Evolutionary conservation across 2,888 invertebrate genomes (phyloP).

Genomic region (Drosophila kambysellisi): DNA sequence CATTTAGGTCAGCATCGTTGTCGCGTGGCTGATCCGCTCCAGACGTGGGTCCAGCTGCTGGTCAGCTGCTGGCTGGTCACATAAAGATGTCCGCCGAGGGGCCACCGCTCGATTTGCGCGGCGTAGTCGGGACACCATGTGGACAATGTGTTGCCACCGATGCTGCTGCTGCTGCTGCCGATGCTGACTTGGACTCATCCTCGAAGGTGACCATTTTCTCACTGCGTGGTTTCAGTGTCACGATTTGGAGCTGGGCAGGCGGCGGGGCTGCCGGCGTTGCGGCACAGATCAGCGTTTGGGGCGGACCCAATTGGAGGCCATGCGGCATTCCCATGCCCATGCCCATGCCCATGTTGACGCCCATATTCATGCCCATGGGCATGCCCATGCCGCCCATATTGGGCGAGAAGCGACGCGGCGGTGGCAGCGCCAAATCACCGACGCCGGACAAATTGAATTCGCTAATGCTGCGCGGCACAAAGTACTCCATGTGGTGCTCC

Average conservation of each 20-base stretch:
- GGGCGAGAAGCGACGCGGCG: slow-evolving; percentile 85
- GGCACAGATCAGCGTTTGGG: slow-evolving; percentile 82
- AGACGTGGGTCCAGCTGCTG: slow-evolving; percentile 27
- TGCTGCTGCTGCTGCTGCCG: slow-evolving; percentile 30
- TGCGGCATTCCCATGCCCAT: slow-evolving; percentile 78
- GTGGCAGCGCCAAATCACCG: slow-evolving; percentile 86
- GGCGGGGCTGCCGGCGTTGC: slow-evolving; percentile 78
- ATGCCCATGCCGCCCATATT: slow-evolving; percentile 52
- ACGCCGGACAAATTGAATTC: slow-evolving; percentile 92
- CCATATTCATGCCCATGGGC: slow-evolving; percentile 63
- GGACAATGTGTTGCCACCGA: slow-evolving; percentile 81
- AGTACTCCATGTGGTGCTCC: slow-evolving; percentile 91
- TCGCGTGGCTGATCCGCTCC: slow-evolving; percentile 26
- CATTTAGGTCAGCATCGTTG: slow-evolving; percentile 66
- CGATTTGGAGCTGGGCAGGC: slow-evolving; percentile 82
- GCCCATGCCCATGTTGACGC: slow-evolving; percentile 81
- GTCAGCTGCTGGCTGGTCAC: slow-evolving; percentile 87
- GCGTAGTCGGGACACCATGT: slow-evolving; percentile 85
- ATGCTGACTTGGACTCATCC: slow-evolving; percentile 87
- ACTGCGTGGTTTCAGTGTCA: slow-evolving; percentile 86
- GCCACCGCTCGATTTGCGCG: slow-evolving; percentile 83
- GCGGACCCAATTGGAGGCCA: slow-evolving; percentile 80
- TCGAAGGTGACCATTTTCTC: slow-evolving; percentile 94
- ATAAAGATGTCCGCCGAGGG: slow-evolving; percentile 92
- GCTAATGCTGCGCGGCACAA: slow-evolving; percentile 93